These are phyloP conservation scores for Electrophaes corylata DNA, from an alignment of 2,888 invertebrate species.

Conservation along the genomic window DNA sequence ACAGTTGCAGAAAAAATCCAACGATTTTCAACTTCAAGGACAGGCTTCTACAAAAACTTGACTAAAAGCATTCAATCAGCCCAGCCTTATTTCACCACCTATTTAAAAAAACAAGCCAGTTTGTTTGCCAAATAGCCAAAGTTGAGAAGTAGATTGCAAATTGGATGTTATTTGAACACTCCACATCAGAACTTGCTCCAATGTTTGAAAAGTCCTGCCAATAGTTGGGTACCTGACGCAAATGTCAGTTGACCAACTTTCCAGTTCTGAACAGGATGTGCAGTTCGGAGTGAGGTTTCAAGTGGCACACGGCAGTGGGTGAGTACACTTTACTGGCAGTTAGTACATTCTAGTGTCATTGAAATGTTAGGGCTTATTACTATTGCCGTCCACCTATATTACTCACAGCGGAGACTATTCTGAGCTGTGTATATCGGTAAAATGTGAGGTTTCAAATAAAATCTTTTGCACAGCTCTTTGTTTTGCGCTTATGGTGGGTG, in stretches of 20 bases:
- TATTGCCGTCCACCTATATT: too few relatives aligned
- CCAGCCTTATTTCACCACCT: neutral
- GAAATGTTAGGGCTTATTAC: too few relatives aligned
- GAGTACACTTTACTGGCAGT: neutral
- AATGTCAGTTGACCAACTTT: conserved; percentile 16
- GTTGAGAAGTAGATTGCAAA: neutral
- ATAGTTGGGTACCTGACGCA: conserved; percentile 12
- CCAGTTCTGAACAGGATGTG: conserved; percentile 3
- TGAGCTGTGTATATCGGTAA: too few relatives aligned
- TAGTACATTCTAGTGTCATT: neutral
- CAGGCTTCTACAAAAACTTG: too few relatives aligned
- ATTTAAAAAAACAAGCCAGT: neutral
- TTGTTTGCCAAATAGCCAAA: neutral
- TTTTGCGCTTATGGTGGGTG: too few relatives aligned
- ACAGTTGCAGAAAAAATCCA: too few relatives aligned
- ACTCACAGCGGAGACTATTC: too few relatives aligned
- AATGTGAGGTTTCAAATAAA: too few relatives aligned
- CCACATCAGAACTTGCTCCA: conserved; percentile 1
- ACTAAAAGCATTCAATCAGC: too few relatives aligned
- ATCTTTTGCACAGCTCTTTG: too few relatives aligned
- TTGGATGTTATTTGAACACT: neutral
- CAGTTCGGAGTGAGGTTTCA: neutral
- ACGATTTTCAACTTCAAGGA: too few relatives aligned
- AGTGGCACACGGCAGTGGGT: neutral
- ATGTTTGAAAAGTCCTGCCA: conserved; percentile 17